Percentiles rank a stretch among this genome's conserved stretches.
These are phyloP conservation scores for Cyclophora punctaria DNA, from an alignment of 2,888 invertebrate species.

Conservation along the genomic window DNA sequence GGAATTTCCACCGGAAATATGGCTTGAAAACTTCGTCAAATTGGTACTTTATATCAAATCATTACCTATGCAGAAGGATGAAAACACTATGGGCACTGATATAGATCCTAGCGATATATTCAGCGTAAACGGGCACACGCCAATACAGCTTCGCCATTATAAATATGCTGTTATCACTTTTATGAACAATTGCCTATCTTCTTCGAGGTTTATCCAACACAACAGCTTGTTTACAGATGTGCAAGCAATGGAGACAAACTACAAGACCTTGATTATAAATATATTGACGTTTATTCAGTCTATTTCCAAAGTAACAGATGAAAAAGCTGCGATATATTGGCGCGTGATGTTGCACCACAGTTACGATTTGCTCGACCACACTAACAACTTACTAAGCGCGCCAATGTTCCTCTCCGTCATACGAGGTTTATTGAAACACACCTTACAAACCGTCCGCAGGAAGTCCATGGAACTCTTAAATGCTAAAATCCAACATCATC, in stretches of 20 bases:
- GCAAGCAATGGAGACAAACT: conserved; percentile 74
- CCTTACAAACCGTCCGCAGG: conserved; percentile 80
- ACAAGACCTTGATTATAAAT: conserved; percentile 81
- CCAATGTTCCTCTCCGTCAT: conserved; percentile 87
- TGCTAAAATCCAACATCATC: conserved; percentile 82
- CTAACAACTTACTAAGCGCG: conserved; percentile 85
- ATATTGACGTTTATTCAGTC: conserved; percentile 80
- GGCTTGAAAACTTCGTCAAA: conserved; percentile 79
- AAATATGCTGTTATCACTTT: conserved; percentile 87
- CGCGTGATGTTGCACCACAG: conserved; percentile 85
- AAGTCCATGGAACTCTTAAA: conserved; percentile 91
- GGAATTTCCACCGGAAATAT: conserved; percentile 78
- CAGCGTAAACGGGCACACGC: conserved; percentile 77
- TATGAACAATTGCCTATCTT: conserved; percentile 80
- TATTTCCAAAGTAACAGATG: conserved; percentile 78
- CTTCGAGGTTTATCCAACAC: conserved; percentile 80
- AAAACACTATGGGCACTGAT: conserved; percentile 56
- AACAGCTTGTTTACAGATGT: conserved; percentile 70
- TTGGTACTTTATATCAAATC: conserved; percentile 78
- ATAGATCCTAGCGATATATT: conserved; percentile 72
- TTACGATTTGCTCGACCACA: conserved; percentile 86
- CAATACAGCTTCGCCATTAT: conserved; percentile 88
- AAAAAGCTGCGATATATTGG: conserved; percentile 84
- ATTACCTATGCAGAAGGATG: conserved; percentile 79
- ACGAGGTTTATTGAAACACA: conserved; percentile 81